A percentile compares a stretch with the other conserved stretches of the same genome.
phyloP scores from a whole-genome alignment of 2,113 vertebrate genomes.

The Myocastor coypus region DNA sequence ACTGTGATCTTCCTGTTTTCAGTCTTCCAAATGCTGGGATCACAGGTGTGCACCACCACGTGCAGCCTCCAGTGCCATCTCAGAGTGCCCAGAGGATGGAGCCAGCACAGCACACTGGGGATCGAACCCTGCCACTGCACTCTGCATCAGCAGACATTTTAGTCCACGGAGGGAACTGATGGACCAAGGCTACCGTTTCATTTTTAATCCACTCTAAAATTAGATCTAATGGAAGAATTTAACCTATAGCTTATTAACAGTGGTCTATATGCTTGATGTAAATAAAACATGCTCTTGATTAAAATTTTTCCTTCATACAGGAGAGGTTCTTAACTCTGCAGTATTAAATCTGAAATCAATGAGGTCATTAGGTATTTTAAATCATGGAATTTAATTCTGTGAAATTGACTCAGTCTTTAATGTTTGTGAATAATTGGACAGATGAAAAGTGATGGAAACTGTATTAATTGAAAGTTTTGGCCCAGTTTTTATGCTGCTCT shows the following conservation, averaged over 20 bases:
- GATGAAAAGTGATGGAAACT: background rate
- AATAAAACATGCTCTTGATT: background rate
- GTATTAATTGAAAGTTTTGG: background rate
- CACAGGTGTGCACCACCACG: no score
- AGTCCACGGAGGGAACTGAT: no score
- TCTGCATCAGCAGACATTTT: no score
- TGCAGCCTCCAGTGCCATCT: no score
- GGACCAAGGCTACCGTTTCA: background rate
- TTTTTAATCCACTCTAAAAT: background rate
- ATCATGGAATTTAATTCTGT: background rate
- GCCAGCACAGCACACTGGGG: no score
- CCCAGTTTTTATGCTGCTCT: background rate
- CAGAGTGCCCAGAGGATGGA: no score
- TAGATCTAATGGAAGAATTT: background rate
- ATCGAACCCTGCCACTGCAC: no score
- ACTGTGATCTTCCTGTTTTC: no score
- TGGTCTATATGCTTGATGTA: background rate
- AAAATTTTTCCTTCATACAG: background rate
- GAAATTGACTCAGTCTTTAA: background rate
- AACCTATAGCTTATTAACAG: background rate
- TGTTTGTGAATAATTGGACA: background rate
- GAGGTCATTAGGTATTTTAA: background rate
- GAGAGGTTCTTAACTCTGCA: background rate
- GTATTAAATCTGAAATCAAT: background rate
- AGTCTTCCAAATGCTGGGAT: no score